Conservation (phyloP, 1,140 invertebrate species). For the Drosophila neocordata region DNA sequence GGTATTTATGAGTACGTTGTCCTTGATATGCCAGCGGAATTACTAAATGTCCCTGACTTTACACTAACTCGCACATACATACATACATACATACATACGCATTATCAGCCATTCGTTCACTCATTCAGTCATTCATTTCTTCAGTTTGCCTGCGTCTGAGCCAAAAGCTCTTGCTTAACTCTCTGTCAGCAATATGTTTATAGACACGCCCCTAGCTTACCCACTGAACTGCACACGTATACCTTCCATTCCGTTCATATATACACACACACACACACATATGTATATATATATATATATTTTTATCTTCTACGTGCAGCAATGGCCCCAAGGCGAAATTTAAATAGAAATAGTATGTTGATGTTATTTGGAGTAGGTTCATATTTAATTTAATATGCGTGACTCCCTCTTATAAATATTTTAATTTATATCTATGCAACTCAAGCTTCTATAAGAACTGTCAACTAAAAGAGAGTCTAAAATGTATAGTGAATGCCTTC, state of each 20-base stretch:
- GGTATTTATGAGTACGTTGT: conserved; percentile 81
- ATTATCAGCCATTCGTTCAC: conserved; percentile 48
- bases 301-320: conserved; percentile 76
- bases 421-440: conserved; percentile 58
- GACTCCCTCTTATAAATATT: conserved; percentile 57
- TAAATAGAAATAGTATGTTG: conserved; percentile 78
- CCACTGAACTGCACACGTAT: conserved; percentile 26
- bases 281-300: conserved; percentile 42
- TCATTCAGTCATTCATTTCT: conserved; percentile 26
- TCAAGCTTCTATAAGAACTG: neutral
- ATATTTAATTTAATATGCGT: conserved; percentile 75
- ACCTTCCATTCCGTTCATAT: neutral
- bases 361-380: conserved; percentile 76
- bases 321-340: conserved; percentile 66
- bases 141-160: conserved; percentile 37
- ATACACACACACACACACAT: conserved; percentile 28
- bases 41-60: conserved; percentile 80
- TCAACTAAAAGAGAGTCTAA: neutral
- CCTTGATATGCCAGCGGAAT: conserved; percentile 78
- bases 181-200: conserved; percentile 72
- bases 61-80: conserved; percentile 63
- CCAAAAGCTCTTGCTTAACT: conserved; percentile 59
- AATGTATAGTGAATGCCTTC: no score
- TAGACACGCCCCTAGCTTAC: conserved; percentile 47
- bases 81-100: conserved; percentile 30